phyloP scores from a whole-genome alignment of 1,140 invertebrate species.

The Trichogramma pretiosum region DNA sequence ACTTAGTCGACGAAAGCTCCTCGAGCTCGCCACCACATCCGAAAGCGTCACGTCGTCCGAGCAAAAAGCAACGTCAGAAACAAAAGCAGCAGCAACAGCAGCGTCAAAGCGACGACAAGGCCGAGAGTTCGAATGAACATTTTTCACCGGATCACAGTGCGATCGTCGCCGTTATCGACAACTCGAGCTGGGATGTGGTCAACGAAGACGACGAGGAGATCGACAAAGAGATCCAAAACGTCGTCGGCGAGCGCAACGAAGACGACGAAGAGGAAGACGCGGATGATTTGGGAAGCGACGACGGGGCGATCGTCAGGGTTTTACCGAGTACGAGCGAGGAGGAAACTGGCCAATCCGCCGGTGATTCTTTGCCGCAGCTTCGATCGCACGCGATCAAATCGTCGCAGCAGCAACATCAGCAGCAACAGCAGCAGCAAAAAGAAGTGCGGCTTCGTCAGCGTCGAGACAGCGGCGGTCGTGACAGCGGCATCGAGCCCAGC shows the following conservation, averaged over 20 bases:
- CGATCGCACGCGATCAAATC: neutral
- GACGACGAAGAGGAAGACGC: conserved; percentile 24
- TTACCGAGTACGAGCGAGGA: conserved; percentile 40
- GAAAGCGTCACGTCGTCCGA: conserved; percentile 22
- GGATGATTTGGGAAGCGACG: conserved; percentile 1
- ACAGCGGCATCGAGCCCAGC: conserved; percentile 44
- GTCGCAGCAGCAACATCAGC: conserved; percentile 25
- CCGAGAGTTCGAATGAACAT: conserved; percentile 38
- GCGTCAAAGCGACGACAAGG: too few relatives aligned
- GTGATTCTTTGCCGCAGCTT: conserved; percentile 34
- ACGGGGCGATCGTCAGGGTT: conserved; percentile 28
- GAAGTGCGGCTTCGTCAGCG: conserved; percentile 27
- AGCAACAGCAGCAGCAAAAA: neutral
- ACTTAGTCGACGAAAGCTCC: conserved; percentile 33
- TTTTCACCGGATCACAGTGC: conserved; percentile 38
- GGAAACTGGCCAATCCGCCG: conserved; percentile 27
- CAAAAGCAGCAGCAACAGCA: conserved; percentile 24
- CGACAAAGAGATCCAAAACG: conserved; percentile 34
- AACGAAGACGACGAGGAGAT: conserved; percentile 32
- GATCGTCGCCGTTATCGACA: conserved; percentile 42
- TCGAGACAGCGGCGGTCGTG: conserved; percentile 37
- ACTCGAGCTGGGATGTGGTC: conserved; percentile 40
- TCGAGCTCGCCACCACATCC: conserved; percentile 30
- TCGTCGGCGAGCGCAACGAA: conserved; percentile 26
- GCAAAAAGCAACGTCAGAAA: conserved; percentile 23